Evolutionary conservation across 2,797 vertebrate species (phyloP), one percentile per base, ranked within the genome.

Genomic region (Ficedula albicollis): DNA sequence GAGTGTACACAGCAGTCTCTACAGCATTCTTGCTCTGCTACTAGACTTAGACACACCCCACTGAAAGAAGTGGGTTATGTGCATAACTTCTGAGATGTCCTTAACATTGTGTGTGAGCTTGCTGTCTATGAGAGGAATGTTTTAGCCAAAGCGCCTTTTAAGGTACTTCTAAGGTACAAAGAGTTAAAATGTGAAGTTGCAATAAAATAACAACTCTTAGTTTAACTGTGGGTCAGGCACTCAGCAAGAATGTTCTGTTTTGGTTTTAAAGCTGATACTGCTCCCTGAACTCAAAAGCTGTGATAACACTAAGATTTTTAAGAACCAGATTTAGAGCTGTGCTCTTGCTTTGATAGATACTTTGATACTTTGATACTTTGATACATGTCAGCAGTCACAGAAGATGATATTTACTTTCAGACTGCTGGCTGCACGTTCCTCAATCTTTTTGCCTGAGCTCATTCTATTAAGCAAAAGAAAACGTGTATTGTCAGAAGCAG

Each of bases 331-430:
- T 84, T 66, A 91, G 63, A 48, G 69, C 44, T 73, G 63, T 8
- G 0, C 41, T 82, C 82, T 69, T 78, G 69, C 83, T 85, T 83
- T 83, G 79, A 88, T 73, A 89, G 78, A 38, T 86, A 63, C 60
- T 77, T 64, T 46, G 44, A 46, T 23, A 46, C n/a, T n/a, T n/a
- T n/a, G n/a, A n/a, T n/a, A n/a, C n/a, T n/a, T n/a, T n/a, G 46
- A 46, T 23, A 46, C 3, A 2, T n/a, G 32, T 87, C 92, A 95
- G 90, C 86, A 96, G 43, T 89, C 73, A 77, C n/a, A 89, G 92
- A 70, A 90, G 54, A 87, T 54, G 41, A 83, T 90, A 89, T 82
- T 94, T 95, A 88, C 91, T 84, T 91, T 94, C 48, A 92, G 63
- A 66, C 75, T 84, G 80, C 51, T 84, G 62, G 51, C 8, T 93